Base-by-base conservation (phyloP, 2,888 invertebrate species). In the Hemithea aestivaria region DNA sequence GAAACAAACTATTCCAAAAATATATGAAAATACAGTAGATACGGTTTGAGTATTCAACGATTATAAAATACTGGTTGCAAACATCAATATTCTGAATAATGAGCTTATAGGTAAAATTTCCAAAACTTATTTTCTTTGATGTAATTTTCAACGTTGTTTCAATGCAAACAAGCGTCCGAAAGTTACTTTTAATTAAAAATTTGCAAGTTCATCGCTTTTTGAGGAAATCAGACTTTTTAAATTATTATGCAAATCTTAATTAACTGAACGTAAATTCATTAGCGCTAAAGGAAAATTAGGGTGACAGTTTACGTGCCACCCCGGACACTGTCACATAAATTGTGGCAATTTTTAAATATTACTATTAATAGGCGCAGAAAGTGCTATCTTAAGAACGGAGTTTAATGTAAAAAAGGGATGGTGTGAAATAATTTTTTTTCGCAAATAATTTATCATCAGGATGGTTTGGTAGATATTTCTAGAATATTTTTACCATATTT, bases 231-330 rank as follows among this genome's bases (percentile, higher is more conserved):
- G 64, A 58, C 55, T 58, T 66, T 70, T 72, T 62, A 62, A 68
- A 72, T 75, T 69, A 75, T 68, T 79, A 82, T 82, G 80, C 74
- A 81, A 83, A 82, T 73, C 73, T 68, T 74, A 74, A 77, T 75
- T 76, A 73, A 75, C 70, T 69, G 68, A 56, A 62, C 58, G 64
- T 57, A 66, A 69, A 73, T 66, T 69, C 62, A 62, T 71, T 69
- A 61, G 66, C 60, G 58, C 58, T 57, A 62, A 53, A 53, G 59
- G 62, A 56, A 66, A 70, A 71, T 69, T 70, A 58, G 58, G 61
- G 56, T 58, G 70, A 60, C 70, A 61, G 54, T 60, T 62, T 52
- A 48, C 50, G 50, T 52, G 40, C 48, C 41, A 43, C 53, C 49
- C 48, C 48, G 47, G 53, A 51, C 54, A n/a, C n/a, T 12, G 29